A percentile compares a stretch with the other conserved stretches of the same genome.
Evolutionary conservation across 1,140 invertebrate genomes (phyloP).

Genomic region (Metaphire vulgaris): DNA sequence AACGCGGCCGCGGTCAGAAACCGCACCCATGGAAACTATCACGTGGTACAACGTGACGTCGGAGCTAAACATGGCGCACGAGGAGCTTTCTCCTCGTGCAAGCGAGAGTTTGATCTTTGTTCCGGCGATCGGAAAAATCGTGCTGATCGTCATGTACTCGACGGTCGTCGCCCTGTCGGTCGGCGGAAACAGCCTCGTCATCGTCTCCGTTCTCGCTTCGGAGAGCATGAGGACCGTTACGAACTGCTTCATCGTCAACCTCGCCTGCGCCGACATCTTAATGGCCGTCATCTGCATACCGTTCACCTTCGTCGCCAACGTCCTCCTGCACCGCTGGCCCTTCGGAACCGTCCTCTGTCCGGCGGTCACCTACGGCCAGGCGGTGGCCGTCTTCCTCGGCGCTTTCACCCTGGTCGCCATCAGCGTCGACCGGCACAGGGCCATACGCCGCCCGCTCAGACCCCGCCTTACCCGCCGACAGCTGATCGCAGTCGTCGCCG

Average conservation of each 20-base stretch:
- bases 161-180: slow-evolving; percentile 49
- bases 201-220: slow-evolving; percentile 71
- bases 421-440: slow-evolving; percentile 76
- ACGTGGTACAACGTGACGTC: no score
- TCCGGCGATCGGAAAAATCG: slow-evolving; percentile 36
- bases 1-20: no score
- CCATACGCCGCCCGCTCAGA: slow-evolving; percentile 76
- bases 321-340: slow-evolving; percentile 70
- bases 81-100: background rate
- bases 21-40: no score
- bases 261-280: slow-evolving; percentile 73
- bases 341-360: slow-evolving; percentile 68
- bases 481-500: slow-evolving; percentile 64
- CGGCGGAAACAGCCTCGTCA: slow-evolving; percentile 83
- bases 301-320: slow-evolving; percentile 69
- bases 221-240: slow-evolving; percentile 85
- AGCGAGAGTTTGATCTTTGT: background rate
- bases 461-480: slow-evolving; percentile 68
- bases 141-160: slow-evolving; percentile 42
- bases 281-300: slow-evolving; percentile 76
- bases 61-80: background rate
- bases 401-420: slow-evolving; percentile 79
- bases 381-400: slow-evolving; percentile 48
- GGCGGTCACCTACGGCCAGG: slow-evolving; percentile 13
- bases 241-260: slow-evolving; percentile 83